Evolutionary conservation across 2,797 vertebrate species (phyloP).

Genomic region (Cottoperca gobio): DNA sequence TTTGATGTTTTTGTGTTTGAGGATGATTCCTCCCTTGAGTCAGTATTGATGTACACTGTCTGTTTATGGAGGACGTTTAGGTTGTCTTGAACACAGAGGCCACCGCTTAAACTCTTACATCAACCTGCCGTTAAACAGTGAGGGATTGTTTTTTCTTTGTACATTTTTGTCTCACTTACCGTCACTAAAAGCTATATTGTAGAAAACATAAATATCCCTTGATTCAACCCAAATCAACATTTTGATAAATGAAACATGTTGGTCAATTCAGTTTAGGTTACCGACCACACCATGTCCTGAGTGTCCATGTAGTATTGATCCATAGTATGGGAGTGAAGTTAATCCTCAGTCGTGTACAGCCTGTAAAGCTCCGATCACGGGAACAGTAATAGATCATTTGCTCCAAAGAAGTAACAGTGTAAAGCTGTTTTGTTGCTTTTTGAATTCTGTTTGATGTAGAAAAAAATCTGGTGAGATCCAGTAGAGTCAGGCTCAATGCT

Average conservation of each 20-base stretch:
- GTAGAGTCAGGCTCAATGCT: slow-evolving; percentile 9
- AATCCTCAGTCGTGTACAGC: neutral
- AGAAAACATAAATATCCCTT: neutral
- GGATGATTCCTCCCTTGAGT: neutral
- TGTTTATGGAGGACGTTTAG: neutral
- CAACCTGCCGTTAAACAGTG: too few species aligned
- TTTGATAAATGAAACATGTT: slow-evolving; percentile 1
- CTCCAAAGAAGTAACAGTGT: neutral
- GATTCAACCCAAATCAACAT: neutral
- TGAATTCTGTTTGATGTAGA: slow-evolving; percentile 26
- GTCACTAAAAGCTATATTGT: neutral
- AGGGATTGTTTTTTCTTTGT: neutral
- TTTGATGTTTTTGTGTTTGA: neutral
- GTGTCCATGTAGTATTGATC: too few species aligned
- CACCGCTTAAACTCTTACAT: too few species aligned
- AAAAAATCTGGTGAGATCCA: slow-evolving; percentile 16
- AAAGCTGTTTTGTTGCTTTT: slow-evolving; percentile 22
- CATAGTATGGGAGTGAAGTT: neutral
- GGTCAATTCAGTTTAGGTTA: neutral
- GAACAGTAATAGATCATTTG: neutral
- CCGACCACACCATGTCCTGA: neutral
- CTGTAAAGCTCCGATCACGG: neutral
- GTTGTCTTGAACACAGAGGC: neutral
- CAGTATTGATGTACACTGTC: neutral
- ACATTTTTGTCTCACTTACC: neutral